Base-by-base conservation (phyloP, 2,113 vertebrate genomes). In the Chionodraco myersi region DNA sequence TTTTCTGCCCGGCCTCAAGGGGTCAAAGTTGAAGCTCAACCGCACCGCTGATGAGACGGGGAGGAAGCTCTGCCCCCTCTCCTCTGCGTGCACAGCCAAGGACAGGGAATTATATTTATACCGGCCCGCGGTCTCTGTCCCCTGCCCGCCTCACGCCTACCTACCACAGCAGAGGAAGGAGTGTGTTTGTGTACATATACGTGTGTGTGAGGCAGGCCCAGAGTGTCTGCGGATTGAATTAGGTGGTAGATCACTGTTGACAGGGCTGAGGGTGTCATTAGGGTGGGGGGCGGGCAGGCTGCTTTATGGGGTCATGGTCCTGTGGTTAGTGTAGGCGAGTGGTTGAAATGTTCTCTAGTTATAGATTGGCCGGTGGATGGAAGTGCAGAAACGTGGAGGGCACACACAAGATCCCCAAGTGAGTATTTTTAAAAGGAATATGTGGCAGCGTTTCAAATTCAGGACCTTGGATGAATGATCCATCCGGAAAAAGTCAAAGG, bases 251-350 rank as follows among this genome's bases (percentile, higher is more conserved):
- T 93, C 84, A 90, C 41, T 3, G 61, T 15, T 66, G 86, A 89
- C 90, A 85, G 84, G 79, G 57, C 81, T 74, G 70, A 51, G 58
- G 79, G 65, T 56, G 45, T 82, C 78, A 71, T 83, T 77, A 12
- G 23, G 23, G 60, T 47, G 51, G 36, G 45, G 72, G 61, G 47
- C 68, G 62, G 70, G 63, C 9, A 51, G 75, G 73, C 69, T 82
- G 67, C 57, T 89, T 89, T 91, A 88, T 88, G 78, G 84, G 90
- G 89, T 92, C 89, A 90, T 10, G 61, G 73, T 86, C 66, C 56
- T 79, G 76, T 53, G 86, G 86, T 88, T 80, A 12, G 81, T 80
- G 66, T 77, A 60, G 85, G 84, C 57, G 30, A 67, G 49, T 23
- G 80, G 65, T 36, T n/a, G 71, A 84, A 73, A 84, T 64, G 63